A percentile compares a stretch with the other conserved stretches of the same genome.
phyloP scores from a whole-genome alignment of 2,888 invertebrate genomes.

The Drosophila helvetica region DNA sequence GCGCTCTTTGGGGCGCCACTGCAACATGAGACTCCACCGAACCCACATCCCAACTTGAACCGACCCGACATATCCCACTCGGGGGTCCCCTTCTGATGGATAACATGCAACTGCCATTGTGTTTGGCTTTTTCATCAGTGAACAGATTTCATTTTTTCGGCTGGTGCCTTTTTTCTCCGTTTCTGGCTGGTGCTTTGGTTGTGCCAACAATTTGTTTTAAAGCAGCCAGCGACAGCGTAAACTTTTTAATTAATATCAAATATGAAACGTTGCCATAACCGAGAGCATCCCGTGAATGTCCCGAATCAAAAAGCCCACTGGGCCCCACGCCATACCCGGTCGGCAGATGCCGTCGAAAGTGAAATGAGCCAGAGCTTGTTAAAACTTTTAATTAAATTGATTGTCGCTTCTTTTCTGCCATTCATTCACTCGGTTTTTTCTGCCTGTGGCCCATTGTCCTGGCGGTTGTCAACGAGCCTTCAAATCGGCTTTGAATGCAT shows the following conservation, averaged over 20 bases:
- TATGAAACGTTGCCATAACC: slow-evolving; percentile 69
- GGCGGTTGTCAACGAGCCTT: slow-evolving; percentile 12
- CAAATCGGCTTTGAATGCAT: slow-evolving; percentile 14
- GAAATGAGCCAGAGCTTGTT: slow-evolving; percentile 76
- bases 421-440: slow-evolving; percentile 18
- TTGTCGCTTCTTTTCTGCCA: slow-evolving; percentile 73
- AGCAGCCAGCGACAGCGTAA: slow-evolving; percentile 62
- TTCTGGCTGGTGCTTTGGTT: slow-evolving; percentile 7
- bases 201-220: slow-evolving; percentile 70
- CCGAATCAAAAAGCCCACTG: slow-evolving; percentile 33
- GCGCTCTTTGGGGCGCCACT: slow-evolving; percentile 45
- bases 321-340: slow-evolving; percentile 10
- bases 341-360: slow-evolving; percentile 57
- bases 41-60: slow-evolving; percentile 2
- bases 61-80: neutral
- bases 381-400: slow-evolving; percentile 79
- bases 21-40: slow-evolving; percentile 43
- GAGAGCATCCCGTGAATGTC: slow-evolving; percentile 12
- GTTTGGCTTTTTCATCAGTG: slow-evolving; percentile 45
- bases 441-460: slow-evolving; percentile 13
- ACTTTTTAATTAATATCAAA: slow-evolving; percentile 79
- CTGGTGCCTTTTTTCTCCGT: slow-evolving; percentile 15
- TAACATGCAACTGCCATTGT: slow-evolving; percentile 59
- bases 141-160: slow-evolving; percentile 39
- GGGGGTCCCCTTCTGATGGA: slow-evolving; percentile 47